Percentiles rank a stretch among this genome's conserved stretches.
Evolutionary conservation across 2,113 vertebrate species (phyloP).

Genomic region (Crotalus horridus): DNA sequence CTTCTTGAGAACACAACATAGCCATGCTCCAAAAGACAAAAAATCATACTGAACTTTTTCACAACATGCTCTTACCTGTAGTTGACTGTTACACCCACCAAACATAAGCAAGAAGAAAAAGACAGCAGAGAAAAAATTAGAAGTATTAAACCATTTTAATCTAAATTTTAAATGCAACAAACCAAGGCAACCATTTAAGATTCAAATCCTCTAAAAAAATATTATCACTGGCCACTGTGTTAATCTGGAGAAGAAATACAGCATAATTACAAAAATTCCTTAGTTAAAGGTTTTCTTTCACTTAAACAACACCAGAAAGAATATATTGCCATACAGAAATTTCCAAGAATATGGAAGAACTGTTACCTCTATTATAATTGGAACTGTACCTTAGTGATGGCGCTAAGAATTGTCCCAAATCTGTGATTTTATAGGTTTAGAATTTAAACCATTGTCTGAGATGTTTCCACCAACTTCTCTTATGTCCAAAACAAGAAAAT

Average conservation of each 20-base stretch:
- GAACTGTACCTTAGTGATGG: not conserved
- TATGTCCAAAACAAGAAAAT: not conserved
- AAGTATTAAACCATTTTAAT: slow-evolving; percentile 51
- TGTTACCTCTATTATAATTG: not conserved
- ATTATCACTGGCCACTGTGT: not conserved
- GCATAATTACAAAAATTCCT: not conserved
- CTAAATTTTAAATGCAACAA: slow-evolving; percentile 26
- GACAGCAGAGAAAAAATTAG: slow-evolving; percentile 69
- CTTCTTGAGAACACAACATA: not conserved
- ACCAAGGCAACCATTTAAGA: not conserved
- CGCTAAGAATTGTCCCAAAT: not conserved
- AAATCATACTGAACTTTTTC: slow-evolving; percentile 14
- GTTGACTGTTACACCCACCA: slow-evolving; percentile 74
- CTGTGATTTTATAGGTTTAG: not conserved
- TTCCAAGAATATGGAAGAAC: not conserved
- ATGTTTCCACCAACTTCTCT: not conserved
- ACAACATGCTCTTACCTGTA: slow-evolving; percentile 80
- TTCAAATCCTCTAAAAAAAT: not conserved
- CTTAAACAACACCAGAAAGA: not conserved
- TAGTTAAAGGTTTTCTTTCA: not conserved
- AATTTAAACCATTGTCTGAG: not conserved
- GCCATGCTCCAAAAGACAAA: not conserved
- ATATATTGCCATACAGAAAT: not conserved
- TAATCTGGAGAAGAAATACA: not conserved
- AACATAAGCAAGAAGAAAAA: slow-evolving; percentile 82